Conservation (phyloP, 2,888 invertebrate species). For the Melipona bicolor region DNA sequence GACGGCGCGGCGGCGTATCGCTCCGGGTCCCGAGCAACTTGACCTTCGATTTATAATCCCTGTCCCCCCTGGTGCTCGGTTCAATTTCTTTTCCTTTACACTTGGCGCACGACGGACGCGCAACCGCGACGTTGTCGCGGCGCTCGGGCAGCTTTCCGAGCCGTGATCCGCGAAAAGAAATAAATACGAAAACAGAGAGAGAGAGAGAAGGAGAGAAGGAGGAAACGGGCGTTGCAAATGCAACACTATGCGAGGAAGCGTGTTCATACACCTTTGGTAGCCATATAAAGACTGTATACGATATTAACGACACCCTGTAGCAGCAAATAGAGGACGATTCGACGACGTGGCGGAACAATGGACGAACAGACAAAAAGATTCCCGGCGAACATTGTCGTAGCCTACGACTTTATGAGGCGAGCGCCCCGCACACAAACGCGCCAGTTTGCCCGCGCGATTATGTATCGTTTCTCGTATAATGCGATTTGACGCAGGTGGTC, state of each 20-base stretch:
- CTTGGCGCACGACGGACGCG: constrained; percentile 11
- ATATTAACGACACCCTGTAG: constrained; percentile 61
- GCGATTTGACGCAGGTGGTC: constrained; percentile 76
- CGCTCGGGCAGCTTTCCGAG: background rate
- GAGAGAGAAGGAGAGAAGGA: no score
- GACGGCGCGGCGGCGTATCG: constrained; percentile 41
- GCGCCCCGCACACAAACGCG: constrained; percentile 54
- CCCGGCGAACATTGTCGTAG: constrained; percentile 66
- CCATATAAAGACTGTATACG: constrained; percentile 53
- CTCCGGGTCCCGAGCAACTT: constrained; percentile 33
- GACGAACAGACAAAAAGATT: constrained; percentile 61
- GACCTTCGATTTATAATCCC: constrained; percentile 63
- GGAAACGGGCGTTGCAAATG: constrained; percentile 12
- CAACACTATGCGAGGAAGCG: constrained; percentile 10
- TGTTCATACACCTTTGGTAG: constrained; percentile 28
- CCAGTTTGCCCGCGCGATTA: constrained; percentile 69
- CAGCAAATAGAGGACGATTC: constrained; percentile 63
- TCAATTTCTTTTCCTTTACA: constrained; percentile 44
- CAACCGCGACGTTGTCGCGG: background rate
- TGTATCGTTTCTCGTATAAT: constrained; percentile 75
- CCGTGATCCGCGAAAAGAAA: background rate
- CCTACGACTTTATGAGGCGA: constrained; percentile 75
- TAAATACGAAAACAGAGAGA: background rate
- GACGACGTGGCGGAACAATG: constrained; percentile 65
- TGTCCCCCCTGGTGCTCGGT: constrained; percentile 40